These are phyloP conservation scores for Psilopogon haemacephalus DNA, from an alignment of 2,113 vertebrate species.

Conservation along the genomic window DNA sequence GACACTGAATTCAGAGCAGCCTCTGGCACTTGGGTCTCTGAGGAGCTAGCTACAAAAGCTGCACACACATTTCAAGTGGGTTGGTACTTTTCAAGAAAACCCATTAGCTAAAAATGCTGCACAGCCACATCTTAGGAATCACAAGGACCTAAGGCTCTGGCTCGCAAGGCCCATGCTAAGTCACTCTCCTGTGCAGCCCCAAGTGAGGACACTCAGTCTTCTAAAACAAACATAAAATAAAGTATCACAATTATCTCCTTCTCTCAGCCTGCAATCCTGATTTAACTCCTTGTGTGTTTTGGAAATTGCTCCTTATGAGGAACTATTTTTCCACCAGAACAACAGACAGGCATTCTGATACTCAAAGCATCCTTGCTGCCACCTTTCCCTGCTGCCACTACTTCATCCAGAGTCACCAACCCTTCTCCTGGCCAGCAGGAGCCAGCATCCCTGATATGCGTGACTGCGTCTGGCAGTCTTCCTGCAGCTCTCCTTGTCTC, in stretches of 20 bases:
- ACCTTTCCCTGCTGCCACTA: not conserved
- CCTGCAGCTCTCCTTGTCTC: not conserved
- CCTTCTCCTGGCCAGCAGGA: not conserved
- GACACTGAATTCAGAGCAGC: conserved; percentile 15
- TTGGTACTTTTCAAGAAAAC: not conserved
- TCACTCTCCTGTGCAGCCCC: not conserved
- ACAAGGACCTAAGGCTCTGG: not conserved
- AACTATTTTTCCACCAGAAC: not conserved
- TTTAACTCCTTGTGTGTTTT: not conserved
- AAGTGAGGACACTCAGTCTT: not conserved
- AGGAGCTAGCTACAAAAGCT: conserved; percentile 22
- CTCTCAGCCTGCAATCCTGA: not conserved
- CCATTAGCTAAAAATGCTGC: not conserved
- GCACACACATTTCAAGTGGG: not conserved
- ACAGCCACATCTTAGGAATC: not conserved
- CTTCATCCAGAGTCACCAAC: not conserved
- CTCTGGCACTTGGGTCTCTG: conserved; percentile 3
- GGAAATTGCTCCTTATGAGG: not conserved
- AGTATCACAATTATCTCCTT: not conserved
- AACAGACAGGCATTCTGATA: not conserved
- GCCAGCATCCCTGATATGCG: not conserved
- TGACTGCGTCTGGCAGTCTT: not conserved
- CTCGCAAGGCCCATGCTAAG: not conserved
- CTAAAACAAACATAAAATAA: not conserved
- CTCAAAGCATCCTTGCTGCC: not conserved